Percentiles rank a stretch among this genome's conserved stretches.
Conservation (phyloP, 2,113 vertebrate genomes). For the Callorhinus ursinus region DNA sequence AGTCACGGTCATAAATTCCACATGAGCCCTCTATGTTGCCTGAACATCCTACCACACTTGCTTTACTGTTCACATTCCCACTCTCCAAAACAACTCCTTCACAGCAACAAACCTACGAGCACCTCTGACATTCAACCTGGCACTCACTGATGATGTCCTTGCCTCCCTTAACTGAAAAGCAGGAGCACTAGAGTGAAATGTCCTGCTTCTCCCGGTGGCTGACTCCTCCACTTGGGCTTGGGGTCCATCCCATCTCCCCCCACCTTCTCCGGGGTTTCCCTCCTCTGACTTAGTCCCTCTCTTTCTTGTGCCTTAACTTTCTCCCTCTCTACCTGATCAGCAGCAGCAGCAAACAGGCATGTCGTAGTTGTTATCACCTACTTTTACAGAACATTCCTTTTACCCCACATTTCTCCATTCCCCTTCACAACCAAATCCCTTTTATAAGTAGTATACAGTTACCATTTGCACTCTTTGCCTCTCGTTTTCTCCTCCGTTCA, state of each 20-base stretch:
- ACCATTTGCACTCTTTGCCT: neutral
- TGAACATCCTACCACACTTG: neutral
- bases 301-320: neutral
- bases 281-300: neutral
- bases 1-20: neutral
- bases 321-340: neutral
- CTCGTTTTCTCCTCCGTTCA: neutral
- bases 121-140: neutral
- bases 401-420: neutral
- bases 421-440: neutral
- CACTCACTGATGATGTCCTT: neutral
- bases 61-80: neutral
- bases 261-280: neutral
- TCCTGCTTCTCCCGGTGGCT: neutral
- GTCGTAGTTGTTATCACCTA: neutral
- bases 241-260: neutral
- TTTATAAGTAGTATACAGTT: neutral
- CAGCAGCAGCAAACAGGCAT: neutral
- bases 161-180: neutral
- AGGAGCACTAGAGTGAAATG: neutral
- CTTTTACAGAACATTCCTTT: neutral
- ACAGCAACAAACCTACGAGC: neutral
- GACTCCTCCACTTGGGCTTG: neutral
- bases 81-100: neutral
- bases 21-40: neutral